Conservation (phyloP, 2,113 vertebrate species). For the Bubalus kerabau region DNA sequence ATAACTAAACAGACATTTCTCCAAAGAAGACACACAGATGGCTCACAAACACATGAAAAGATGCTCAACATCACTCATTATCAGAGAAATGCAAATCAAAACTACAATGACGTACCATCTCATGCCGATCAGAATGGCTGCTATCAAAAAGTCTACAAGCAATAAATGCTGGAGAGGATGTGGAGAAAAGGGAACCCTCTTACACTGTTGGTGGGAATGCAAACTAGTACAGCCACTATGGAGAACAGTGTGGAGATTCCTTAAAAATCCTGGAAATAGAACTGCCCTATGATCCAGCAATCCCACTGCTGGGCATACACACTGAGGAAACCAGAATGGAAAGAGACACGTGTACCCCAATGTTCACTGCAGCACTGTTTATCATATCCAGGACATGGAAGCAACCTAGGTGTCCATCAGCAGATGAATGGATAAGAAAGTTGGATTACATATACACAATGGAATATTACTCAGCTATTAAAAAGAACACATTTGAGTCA, state of each 20-base stretch:
- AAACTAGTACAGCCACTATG: not conserved
- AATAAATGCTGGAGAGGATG: not conserved
- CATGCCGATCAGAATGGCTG: accelerated
- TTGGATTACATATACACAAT: not conserved
- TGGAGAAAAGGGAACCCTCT: not conserved
- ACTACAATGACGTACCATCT: not conserved
- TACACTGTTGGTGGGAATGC: not conserved
- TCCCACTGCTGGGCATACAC: not conserved
- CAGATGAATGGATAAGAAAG: not conserved
- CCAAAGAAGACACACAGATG: not conserved
- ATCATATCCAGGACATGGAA: not conserved
- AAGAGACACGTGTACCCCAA: accelerated
- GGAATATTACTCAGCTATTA: not conserved
- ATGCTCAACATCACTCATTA: not conserved
- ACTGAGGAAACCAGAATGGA: not conserved
- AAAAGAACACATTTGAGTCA: not conserved
- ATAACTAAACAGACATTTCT: not conserved
- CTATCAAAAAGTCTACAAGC: not conserved
- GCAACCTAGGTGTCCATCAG: not conserved
- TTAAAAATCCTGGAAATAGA: not conserved
- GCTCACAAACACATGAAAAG: not conserved
- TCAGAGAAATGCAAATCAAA: not conserved
- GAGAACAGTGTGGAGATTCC: not conserved
- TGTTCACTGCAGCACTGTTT: not conserved
- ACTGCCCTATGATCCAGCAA: not conserved